A percentile compares a stretch with the other conserved stretches of the same genome.
Conservation (phyloP, 1,140 invertebrate genomes). For the Paramacrobiotus metropolitanus region DNA sequence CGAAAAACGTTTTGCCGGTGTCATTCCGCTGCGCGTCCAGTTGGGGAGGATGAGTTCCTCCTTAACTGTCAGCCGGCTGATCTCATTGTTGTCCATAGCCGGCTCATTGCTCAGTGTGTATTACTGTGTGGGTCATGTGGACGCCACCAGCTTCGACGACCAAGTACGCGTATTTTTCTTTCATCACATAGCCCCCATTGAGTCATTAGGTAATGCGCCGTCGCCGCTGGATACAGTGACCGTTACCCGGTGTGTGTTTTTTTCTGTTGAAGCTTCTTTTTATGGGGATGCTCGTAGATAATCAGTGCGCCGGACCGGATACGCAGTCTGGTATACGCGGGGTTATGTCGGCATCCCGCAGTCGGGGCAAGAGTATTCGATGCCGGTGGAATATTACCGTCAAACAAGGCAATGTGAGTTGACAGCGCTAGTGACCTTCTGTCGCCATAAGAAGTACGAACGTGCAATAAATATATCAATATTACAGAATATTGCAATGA, state of each 20-base stretch:
- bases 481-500: not conserved
- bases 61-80: too few relatives aligned
- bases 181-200: not conserved
- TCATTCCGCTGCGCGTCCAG: too few relatives aligned
- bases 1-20: too few relatives aligned
- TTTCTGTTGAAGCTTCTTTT: not conserved
- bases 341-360: not conserved
- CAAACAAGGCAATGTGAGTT: not conserved
- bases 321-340: not conserved
- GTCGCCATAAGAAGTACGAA: too few relatives aligned
- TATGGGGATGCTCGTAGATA: not conserved
- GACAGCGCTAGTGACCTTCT: too few relatives aligned
- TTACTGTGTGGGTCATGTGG: too few relatives aligned
- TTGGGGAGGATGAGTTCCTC: too few relatives aligned
- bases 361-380: not conserved
- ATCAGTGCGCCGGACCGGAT: not conserved
- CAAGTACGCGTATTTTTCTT: constrained; percentile 2
- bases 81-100: too few relatives aligned
- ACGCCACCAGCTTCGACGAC: too few relatives aligned
- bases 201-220: not conserved
- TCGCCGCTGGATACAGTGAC: too few relatives aligned
- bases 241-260: not conserved
- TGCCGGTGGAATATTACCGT: not conserved
- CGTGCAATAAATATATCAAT: too few relatives aligned
- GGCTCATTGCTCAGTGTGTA: too few relatives aligned